phyloP scores from a whole-genome alignment of 2,113 vertebrate species.

The Ailuropoda melanoleuca region DNA sequence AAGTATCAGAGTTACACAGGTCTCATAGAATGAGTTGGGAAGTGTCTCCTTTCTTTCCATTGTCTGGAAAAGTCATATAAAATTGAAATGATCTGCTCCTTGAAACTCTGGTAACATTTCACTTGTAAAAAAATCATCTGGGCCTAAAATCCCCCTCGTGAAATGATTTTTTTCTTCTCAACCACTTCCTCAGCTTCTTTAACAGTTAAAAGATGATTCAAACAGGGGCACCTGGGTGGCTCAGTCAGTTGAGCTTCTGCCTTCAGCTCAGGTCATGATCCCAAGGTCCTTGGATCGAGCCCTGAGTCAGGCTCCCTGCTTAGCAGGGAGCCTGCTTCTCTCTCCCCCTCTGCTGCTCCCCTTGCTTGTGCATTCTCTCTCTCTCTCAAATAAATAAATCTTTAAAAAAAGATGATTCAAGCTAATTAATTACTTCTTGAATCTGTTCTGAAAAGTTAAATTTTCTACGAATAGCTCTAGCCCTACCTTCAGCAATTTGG shows the following conservation, averaged over 20 bases:
- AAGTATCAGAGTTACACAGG: not conserved
- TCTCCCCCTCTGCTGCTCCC: too few relatives aligned
- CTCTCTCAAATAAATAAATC: too few relatives aligned
- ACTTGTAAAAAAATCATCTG: constrained; percentile 8
- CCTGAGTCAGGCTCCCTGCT: not conserved
- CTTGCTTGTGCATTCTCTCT: too few relatives aligned
- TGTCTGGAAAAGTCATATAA: constrained; percentile 10
- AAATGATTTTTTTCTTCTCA: not conserved
- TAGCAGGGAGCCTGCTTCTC: too few relatives aligned
- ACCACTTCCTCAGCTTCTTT: constrained; percentile 14
- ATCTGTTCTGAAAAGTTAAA: constrained; percentile 8
- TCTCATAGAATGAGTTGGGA: not conserved
- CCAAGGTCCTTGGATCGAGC: not conserved
- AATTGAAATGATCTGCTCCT: not conserved
- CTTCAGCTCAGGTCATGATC: not conserved
- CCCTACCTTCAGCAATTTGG: not conserved
- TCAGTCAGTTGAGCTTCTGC: not conserved
- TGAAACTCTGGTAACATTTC: constrained; percentile 1
- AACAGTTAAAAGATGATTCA: not conserved
- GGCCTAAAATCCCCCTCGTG: not conserved
- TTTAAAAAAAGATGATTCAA: not conserved
- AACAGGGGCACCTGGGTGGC: not conserved
- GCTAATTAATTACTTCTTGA: constrained; percentile 29
- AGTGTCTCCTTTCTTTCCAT: not conserved
- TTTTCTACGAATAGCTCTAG: not conserved